Conservation (phyloP, 2,113 vertebrate genomes). For the Ellobius talpinus region DNA sequence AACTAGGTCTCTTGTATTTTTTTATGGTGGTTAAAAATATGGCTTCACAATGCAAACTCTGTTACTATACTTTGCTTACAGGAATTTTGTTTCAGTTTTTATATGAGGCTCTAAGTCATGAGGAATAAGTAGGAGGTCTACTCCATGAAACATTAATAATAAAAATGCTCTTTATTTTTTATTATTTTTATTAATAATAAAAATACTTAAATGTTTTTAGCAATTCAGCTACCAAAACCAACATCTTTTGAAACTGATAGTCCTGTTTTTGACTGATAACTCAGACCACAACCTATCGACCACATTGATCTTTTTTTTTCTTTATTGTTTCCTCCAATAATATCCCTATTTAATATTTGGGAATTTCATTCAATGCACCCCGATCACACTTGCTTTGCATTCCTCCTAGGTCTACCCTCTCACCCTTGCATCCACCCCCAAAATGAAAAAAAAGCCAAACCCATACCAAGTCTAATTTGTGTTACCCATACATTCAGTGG, state of each 20-base stretch:
- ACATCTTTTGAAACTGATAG: not conserved
- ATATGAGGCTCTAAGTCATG: not conserved
- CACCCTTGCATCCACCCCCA: not conserved
- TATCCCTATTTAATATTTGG: not conserved
- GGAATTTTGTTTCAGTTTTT: not conserved
- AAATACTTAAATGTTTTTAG: too few species aligned
- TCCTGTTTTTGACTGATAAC: not conserved
- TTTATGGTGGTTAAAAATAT: not conserved
- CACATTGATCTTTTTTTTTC: not conserved
- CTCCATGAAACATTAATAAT: not conserved
- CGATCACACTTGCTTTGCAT: not conserved
- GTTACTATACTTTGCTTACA: not conserved
- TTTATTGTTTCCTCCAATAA: not conserved
- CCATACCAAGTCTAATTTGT: not conserved
- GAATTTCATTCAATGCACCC: not conserved
- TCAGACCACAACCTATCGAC: not conserved
- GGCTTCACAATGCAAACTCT: not conserved
- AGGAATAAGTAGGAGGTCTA: not conserved
- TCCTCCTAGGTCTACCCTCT: not conserved
- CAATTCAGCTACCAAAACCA: not conserved
- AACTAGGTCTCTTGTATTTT: not conserved
- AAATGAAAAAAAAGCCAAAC: not conserved
- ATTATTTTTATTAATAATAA: too few species aligned
- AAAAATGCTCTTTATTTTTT: not conserved
- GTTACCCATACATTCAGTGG: not conserved